Evolutionary conservation across 2,797 vertebrate species (phyloP).

Genomic region (Parauchenoglanis punctatus): DNA sequence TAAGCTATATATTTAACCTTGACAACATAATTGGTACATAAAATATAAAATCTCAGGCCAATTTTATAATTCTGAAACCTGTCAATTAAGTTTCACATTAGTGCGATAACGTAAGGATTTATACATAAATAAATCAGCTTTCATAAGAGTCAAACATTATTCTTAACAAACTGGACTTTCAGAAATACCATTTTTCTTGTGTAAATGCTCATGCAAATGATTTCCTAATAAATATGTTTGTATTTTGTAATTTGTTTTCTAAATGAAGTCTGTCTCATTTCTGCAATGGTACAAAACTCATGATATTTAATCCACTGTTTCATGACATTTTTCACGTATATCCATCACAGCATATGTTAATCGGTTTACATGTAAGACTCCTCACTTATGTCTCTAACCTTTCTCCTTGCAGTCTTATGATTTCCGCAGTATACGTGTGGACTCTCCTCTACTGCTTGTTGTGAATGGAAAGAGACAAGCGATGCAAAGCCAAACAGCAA

Average conservation of each 20-base stretch:
- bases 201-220: not conserved
- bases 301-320: not conserved
- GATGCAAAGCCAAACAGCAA: slow-evolving; percentile 81
- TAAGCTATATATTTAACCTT: not conserved
- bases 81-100: not conserved
- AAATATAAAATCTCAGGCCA: not conserved
- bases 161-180: not conserved
- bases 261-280: not conserved
- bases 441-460: slow-evolving; percentile 84
- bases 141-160: not conserved
- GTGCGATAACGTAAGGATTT: not conserved
- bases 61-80: not conserved
- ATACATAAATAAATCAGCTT: not conserved
- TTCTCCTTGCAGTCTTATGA: slow-evolving; percentile 75
- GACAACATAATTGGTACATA: not conserved
- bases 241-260: not conserved
- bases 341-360: not conserved
- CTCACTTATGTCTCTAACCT: slow-evolving; percentile 12
- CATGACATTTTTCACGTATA: not conserved
- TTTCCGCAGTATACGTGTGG: slow-evolving; percentile 88
- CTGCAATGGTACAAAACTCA: not conserved
- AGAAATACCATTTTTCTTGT: not conserved
- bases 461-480: slow-evolving; percentile 88
- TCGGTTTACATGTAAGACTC: not conserved
- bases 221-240: not conserved